These are phyloP conservation scores for Piprites chloris DNA, from an alignment of 2,113 vertebrate genomes.

Conservation along the genomic window DNA sequence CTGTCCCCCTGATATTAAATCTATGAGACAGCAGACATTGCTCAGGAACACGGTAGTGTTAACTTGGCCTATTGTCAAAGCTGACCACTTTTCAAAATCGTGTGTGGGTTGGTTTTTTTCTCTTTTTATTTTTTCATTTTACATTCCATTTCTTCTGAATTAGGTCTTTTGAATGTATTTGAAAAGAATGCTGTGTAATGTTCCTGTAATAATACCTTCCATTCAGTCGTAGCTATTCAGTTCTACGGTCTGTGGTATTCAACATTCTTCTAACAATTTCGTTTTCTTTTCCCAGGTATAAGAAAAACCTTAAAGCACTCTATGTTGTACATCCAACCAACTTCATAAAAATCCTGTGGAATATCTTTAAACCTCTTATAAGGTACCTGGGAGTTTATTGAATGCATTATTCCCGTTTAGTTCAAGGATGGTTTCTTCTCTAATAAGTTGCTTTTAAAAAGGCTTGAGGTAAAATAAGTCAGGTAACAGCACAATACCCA, in stretches of 20 bases:
- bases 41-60: not conserved
- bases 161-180: not conserved
- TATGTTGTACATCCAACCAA: conserved; percentile 86
- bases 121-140: not conserved
- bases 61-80: not conserved
- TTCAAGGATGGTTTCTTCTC: not conserved
- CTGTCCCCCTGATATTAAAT: not conserved
- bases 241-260: not conserved
- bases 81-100: not conserved
- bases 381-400: conserved; percentile 69
- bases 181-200: not conserved
- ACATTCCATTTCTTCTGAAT: not conserved
- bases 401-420: not conserved
- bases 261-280: conserved; percentile 9
- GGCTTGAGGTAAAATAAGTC: not conserved
- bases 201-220: conserved; percentile 1
- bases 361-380: conserved; percentile 85
- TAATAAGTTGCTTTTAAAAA: not conserved
- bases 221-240: conserved; percentile 21
- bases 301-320: conserved; percentile 88
- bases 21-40: not conserved
- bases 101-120: not conserved
- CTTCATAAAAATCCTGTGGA: conserved; percentile 86
- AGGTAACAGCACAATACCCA: not conserved
- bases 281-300: conserved; percentile 76